Evolutionary conservation across 2,113 vertebrate species (phyloP).

Genomic region (Ramphastos sulfuratus): DNA sequence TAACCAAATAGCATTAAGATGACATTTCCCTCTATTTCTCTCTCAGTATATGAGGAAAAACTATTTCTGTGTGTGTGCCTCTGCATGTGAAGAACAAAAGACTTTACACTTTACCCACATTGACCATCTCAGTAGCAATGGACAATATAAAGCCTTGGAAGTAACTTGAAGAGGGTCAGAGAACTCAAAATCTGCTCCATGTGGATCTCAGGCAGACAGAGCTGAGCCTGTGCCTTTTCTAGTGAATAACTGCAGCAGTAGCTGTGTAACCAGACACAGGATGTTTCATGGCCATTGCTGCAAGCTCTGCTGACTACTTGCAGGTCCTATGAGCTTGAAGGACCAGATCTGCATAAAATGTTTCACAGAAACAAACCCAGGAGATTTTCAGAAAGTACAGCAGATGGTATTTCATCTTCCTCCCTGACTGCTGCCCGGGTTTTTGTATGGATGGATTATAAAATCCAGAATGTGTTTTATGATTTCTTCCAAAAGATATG

Average conservation of each 20-base stretch:
- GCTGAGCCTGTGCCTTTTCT: neutral
- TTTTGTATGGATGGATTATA: neutral
- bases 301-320: neutral
- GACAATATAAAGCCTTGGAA: neutral
- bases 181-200: neutral
- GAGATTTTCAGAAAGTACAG: neutral
- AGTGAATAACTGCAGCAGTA: neutral
- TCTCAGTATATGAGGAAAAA: neutral
- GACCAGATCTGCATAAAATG: neutral
- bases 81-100: neutral
- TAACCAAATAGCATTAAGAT: neutral
- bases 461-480: neutral
- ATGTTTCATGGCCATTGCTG: neutral
- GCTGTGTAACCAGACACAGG: neutral
- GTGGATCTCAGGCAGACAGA: neutral
- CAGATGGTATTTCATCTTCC: neutral
- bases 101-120: neutral
- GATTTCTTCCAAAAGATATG: neutral
- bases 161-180: neutral
- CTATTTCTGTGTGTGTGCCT: neutral
- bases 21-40: neutral
- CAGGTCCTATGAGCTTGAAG: neutral
- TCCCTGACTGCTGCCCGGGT: accelerated
- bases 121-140: neutral
- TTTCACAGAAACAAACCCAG: neutral